These are phyloP conservation scores for Ramphastos sulfuratus DNA, from an alignment of 2,113 vertebrate genomes.

Conservation along the genomic window DNA sequence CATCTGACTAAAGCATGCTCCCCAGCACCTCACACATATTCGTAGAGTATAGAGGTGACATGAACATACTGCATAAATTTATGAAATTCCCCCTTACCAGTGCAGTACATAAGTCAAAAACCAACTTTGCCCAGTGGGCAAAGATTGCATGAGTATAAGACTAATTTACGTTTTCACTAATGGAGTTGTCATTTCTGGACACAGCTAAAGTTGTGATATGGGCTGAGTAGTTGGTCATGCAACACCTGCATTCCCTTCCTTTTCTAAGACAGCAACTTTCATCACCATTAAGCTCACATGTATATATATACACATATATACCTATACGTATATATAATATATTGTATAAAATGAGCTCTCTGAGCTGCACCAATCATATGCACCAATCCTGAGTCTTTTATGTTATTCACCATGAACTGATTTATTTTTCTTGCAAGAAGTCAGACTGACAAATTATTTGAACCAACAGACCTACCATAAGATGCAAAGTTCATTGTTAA, in stretches of 20 bases:
- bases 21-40: background rate
- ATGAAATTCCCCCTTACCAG: background rate
- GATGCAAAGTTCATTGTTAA: background rate
- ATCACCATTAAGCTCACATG: background rate
- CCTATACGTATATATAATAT: background rate
- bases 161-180: background rate
- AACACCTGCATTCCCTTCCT: background rate
- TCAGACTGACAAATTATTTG: slow-evolving; percentile 6
- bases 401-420: background rate
- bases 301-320: too few species aligned
- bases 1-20: background rate
- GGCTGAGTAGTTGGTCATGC: background rate
- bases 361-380: background rate
- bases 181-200: background rate
- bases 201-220: background rate
- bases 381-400: background rate
- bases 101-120: background rate
- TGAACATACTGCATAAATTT: background rate
- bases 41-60: background rate
- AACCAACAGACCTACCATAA: background rate
- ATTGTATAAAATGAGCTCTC: background rate
- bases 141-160: background rate
- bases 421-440: background rate
- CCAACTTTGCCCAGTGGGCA: background rate
- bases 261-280: background rate